A percentile compares a stretch with the other conserved stretches of the same genome.
Evolutionary conservation across 2,797 vertebrate species (phyloP).

Genomic region (Hippopotamyrus pictus): DNA sequence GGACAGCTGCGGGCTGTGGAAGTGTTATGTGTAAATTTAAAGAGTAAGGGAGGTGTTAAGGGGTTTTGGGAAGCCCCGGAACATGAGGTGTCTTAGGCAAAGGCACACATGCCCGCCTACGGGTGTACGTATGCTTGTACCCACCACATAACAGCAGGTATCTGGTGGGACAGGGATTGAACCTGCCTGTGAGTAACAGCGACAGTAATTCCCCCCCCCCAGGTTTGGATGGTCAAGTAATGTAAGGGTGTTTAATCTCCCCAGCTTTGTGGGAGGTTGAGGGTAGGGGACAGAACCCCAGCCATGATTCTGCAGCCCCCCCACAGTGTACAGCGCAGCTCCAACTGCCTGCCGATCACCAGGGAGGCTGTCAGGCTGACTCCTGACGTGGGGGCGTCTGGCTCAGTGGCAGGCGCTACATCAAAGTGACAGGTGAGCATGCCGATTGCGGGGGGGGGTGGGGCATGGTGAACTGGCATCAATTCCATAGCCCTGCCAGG

Average conservation of each 20-base stretch:
- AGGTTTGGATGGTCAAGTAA: neutral
- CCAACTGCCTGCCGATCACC: constrained; percentile 18
- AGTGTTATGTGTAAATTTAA: constrained; percentile 77
- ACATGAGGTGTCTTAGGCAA: neutral
- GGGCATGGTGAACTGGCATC: constrained; percentile 30
- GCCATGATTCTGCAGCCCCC: neutral
- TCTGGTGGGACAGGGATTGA: neutral
- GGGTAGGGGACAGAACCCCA: neutral
- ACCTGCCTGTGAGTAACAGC: neutral
- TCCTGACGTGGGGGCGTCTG: constrained; percentile 13
- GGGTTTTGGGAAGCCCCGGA: neutral
- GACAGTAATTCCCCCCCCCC: neutral
- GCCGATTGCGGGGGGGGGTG: neutral
- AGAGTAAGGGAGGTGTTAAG: constrained; percentile 76
- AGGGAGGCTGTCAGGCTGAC: constrained; percentile 16
- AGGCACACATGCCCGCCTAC: neutral
- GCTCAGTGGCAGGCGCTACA: constrained; percentile 37
- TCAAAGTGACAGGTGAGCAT: constrained; percentile 37
- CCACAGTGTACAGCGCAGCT: neutral
- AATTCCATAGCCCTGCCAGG: constrained; percentile 19
- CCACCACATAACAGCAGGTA: neutral
- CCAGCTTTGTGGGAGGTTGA: neutral
- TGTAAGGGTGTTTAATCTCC: neutral
- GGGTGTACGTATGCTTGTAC: neutral
- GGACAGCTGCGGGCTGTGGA: constrained; percentile 52